Percentiles rank a stretch among this genome's conserved stretches.
phyloP scores from a whole-genome alignment of 2,888 invertebrate genomes.

The Saturnia pavonia region DNA sequence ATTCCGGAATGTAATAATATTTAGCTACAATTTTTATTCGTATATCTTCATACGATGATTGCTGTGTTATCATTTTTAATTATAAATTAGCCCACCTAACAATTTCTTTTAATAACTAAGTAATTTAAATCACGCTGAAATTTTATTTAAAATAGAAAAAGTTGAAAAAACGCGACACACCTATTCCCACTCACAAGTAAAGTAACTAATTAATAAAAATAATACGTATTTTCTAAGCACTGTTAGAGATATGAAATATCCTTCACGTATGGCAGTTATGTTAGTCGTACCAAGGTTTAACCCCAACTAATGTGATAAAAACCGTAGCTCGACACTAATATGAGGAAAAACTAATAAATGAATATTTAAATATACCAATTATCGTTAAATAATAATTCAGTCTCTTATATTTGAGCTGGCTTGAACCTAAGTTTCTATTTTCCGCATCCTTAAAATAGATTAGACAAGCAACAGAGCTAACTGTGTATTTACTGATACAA shows the following conservation, averaged over 20 bases:
- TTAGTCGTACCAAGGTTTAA: neutral
- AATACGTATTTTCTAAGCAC: neutral
- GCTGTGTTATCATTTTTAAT: neutral
- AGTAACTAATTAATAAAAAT: neutral
- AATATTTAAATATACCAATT: neutral
- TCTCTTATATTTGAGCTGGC: neutral
- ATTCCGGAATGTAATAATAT: constrained; percentile 9
- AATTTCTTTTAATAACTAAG: neutral
- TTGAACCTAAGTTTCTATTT: neutral
- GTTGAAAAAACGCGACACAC: neutral
- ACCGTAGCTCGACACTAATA: neutral
- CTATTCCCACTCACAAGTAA: too few relatives aligned
- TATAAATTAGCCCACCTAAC: neutral
- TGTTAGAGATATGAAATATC: neutral
- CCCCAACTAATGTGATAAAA: neutral
- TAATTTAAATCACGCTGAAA: neutral
- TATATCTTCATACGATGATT: constrained; percentile 1
- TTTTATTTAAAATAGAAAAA: neutral
- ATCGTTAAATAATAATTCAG: neutral
- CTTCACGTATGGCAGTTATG: neutral
- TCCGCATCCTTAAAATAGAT: neutral
- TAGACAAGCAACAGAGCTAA: neutral
- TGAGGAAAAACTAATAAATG: constrained; percentile 1
- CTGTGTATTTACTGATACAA: neutral
- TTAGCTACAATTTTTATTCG: constrained; percentile 15